A percentile compares a stretch with the other conserved stretches of the same genome.
phyloP scores from a whole-genome alignment of 2,888 invertebrate species.

The Cabera pusaria region DNA sequence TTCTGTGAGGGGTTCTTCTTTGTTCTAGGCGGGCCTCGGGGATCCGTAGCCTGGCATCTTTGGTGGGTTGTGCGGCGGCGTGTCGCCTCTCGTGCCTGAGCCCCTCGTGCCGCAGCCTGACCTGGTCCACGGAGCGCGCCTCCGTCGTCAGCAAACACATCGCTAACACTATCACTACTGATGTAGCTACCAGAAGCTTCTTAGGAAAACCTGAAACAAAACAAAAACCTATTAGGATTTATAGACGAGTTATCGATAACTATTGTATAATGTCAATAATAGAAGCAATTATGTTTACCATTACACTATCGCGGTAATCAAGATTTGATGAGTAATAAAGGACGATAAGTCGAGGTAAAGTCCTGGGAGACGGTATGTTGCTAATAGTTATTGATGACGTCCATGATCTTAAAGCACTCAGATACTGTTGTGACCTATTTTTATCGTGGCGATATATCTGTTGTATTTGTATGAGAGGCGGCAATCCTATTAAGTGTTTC shows the following conservation, averaged over 20 bases:
- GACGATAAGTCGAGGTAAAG: conserved; percentile 30
- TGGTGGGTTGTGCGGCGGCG: conserved; percentile 45
- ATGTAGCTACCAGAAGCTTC: conserved; percentile 79
- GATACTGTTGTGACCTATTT: conserved; percentile 11
- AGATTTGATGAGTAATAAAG: conserved; percentile 23
- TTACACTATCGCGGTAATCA: conserved; percentile 20
- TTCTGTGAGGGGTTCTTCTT: conserved; percentile 40
- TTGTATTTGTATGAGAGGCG: conserved; percentile 25
- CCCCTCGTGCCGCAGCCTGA: conserved; percentile 58
- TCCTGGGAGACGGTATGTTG: conserved; percentile 25
- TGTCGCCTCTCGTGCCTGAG: conserved; percentile 61
- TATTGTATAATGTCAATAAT: conserved; percentile 11
- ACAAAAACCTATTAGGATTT: too few species aligned
- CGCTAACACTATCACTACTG: conserved; percentile 66
- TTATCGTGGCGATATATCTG: conserved; percentile 11
- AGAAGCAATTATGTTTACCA: conserved; percentile 22
- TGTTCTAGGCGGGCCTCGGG: conserved; percentile 39
- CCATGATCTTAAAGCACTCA: conserved; percentile 6
- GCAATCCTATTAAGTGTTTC: conserved; percentile 35
- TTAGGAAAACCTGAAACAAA: conserved; percentile 79
- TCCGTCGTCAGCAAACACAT: conserved; percentile 71
- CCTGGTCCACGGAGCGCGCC: conserved; percentile 49
- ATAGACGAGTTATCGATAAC: conserved; percentile 9
- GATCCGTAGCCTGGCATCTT: conserved; percentile 43
- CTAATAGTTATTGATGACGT: conserved; percentile 15